Evolutionary conservation across 2,113 vertebrate species (phyloP).

Genomic region (Sorex araneus): DNA sequence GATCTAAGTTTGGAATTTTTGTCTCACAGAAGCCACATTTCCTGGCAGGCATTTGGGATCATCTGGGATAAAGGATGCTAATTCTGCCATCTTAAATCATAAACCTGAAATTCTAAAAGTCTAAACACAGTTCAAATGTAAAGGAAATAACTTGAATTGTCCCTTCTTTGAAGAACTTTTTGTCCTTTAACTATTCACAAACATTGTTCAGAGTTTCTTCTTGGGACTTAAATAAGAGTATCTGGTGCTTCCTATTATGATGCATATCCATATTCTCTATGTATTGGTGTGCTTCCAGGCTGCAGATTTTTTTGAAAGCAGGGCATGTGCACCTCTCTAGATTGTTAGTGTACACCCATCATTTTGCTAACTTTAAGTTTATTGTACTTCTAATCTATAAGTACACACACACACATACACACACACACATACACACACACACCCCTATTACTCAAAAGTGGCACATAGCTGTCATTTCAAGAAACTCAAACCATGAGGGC

Average conservation of each 20-base stretch:
- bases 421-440: too few relatives aligned
- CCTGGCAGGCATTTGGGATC: neutral
- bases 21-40: neutral
- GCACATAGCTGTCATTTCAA: neutral
- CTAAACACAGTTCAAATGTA: neutral
- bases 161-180: neutral
- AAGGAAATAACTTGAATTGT: neutral
- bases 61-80: neutral
- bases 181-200: neutral
- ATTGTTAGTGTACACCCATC: neutral
- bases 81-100: neutral
- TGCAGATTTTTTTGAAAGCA: neutral
- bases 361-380: too few relatives aligned
- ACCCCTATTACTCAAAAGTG: neutral
- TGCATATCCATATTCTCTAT: neutral
- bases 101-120: neutral
- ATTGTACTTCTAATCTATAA: too few relatives aligned
- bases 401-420: too few relatives aligned
- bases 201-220: neutral
- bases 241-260: neutral
- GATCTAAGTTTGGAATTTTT: neutral
- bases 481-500: constrained; percentile 36
- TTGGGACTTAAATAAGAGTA: neutral
- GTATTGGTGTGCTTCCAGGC: neutral
- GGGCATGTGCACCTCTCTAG: neutral